phyloP scores from a whole-genome alignment of 2,888 invertebrate species.

The Ametastegia equiseti region DNA sequence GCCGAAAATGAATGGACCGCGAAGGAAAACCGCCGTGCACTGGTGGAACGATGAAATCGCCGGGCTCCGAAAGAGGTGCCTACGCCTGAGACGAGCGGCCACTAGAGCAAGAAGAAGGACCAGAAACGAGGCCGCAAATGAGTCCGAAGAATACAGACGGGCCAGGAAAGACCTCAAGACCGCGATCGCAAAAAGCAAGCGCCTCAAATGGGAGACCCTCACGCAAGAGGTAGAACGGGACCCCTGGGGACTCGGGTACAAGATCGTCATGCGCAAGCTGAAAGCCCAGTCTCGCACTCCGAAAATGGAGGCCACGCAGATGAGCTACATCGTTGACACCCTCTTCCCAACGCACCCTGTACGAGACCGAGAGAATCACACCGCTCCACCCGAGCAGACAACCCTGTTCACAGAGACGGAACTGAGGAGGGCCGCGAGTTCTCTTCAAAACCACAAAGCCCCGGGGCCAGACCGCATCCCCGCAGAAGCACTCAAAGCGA shows the following conservation, averaged over 20 bases:
- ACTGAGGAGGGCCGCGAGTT: conserved; percentile 1
- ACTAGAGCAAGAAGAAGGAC: conserved; percentile 27
- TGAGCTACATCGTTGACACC: conserved; percentile 45
- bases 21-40: conserved; percentile 27
- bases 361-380: background rate
- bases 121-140: background rate
- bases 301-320: conserved; percentile 29
- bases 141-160: background rate
- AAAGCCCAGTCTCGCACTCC: conserved; percentile 48
- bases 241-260: conserved; percentile 9
- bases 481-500: conserved; percentile 54
- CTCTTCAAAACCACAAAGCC: conserved; percentile 26
- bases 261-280: conserved; percentile 1
- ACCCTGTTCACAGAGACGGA: conserved; percentile 38
- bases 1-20: conserved; percentile 29
- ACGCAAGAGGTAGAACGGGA: background rate
- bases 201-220: background rate
- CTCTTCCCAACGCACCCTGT: conserved; percentile 48
- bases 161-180: conserved; percentile 1
- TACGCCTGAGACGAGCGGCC: conserved; percentile 12
- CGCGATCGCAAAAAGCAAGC: background rate
- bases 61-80: conserved; percentile 35
- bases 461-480: conserved; percentile 51
- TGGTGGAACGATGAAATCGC: conserved; percentile 51
- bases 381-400: background rate